Evolutionary conservation across 2,113 vertebrate genomes (phyloP), one percentile per base, ranked within the genome.

Genomic region (Nycticryphes semicollaris): DNA sequence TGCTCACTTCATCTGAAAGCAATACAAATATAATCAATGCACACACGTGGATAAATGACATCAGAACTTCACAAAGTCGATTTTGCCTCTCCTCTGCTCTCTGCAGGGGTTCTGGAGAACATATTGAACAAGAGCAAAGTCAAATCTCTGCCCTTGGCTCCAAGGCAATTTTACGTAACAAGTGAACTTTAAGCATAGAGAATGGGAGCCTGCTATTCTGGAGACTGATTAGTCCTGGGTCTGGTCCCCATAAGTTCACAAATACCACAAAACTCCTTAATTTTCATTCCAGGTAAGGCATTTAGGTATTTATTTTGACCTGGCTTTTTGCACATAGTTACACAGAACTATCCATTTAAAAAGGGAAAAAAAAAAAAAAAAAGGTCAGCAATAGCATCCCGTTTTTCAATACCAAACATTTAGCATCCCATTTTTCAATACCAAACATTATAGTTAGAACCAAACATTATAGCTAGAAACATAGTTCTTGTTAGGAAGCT

Each of bases 1-100:
- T 31, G 39, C 50, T 75, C 13, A 6, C 37, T 97, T 96, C 37
- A 56, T 89, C 41, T 93, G 72, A 95, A 96, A 96, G 75, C 41
- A 97, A 91, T 94, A 67, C 74, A 91, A 94, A 86, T 79, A 62
- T n/a, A 35, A 95, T 90, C 87, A 93, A 95, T 94, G 88, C 59
- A 70, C 14, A 81, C 59, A 95, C 19, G 4, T 68, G 84, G 76
- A 30, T 72, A 92, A 93, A 94, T 95, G 83, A 96, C 89, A 96
- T 96, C 95, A 95, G 92, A 81, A 91, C 57, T 82, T 87, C 74
- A 92, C 9, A 70, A 64, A 92, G 80, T 94, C 86, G 0, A 95
- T 97, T 94, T 82, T 76, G 69, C 57, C 73, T 78, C 64, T 92
- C 60, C 22, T 88, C 56, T 93, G 76, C 39, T 90, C 85, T 92